Percentiles rank a stretch among this genome's conserved stretches.
phyloP scores from a whole-genome alignment of 2,888 invertebrate genomes.

The Scaptomyza flava region DNA sequence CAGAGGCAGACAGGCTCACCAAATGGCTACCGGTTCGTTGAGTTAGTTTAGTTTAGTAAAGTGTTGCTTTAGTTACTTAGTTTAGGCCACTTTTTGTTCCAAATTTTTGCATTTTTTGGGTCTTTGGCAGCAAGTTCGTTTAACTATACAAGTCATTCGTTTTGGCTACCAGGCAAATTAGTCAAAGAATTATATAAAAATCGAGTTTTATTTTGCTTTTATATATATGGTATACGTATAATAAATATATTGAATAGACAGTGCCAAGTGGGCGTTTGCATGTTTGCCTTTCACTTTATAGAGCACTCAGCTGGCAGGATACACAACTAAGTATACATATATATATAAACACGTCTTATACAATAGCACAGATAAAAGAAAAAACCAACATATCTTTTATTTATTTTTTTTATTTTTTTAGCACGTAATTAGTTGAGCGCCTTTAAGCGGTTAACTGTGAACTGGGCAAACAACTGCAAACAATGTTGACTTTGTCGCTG shows the following conservation, averaged over 20 bases:
- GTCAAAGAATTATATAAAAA: constrained; percentile 66
- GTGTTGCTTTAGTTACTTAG: constrained; percentile 9
- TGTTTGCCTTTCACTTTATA: constrained; percentile 70
- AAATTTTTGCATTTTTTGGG: constrained; percentile 28
- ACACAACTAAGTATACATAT: constrained; percentile 1
- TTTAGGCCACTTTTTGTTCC: constrained; percentile 29
- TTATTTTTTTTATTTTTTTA: constrained; percentile 27
- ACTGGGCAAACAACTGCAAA: constrained; percentile 66
- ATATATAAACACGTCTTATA: constrained; percentile 45
- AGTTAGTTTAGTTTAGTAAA: constrained; percentile 12
- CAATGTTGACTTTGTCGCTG: constrained; percentile 44
- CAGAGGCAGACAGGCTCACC: constrained; percentile 16
- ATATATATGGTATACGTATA: constrained; percentile 13
- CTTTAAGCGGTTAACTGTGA: constrained; percentile 35
- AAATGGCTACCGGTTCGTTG: constrained; percentile 54
- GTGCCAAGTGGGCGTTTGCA: constrained; percentile 73
- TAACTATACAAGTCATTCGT: constrained; percentile 42
- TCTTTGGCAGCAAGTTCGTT: constrained; percentile 34
- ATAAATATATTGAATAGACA: constrained; percentile 1
- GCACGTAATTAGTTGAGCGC: constrained; percentile 52
- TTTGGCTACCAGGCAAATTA: constrained; percentile 55
- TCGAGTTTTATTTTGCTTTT: constrained; percentile 54
- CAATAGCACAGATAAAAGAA: constrained; percentile 44
- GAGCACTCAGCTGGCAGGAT: constrained; percentile 54
- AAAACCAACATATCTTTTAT: constrained; percentile 25